phyloP scores from a whole-genome alignment of 2,797 vertebrate genomes.

The Fratercula arctica region DNA sequence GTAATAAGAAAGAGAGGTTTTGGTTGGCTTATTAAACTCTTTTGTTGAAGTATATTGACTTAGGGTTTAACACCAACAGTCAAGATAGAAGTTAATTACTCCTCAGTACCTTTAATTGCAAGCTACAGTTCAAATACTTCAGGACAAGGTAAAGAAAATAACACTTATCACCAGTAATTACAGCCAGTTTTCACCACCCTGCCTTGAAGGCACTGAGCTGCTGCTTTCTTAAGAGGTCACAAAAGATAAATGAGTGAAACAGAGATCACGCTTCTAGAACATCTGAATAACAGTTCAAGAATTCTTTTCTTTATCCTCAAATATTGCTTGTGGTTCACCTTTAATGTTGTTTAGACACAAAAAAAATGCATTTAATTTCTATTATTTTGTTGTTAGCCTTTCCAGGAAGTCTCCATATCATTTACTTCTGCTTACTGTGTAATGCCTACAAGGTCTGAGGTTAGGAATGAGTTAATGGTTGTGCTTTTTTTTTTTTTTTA shows the following conservation, averaged over 20 bases:
- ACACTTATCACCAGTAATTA: conserved; percentile 38
- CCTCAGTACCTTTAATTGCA: conserved; percentile 47
- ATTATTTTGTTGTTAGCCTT: background rate
- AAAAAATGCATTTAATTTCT: background rate
- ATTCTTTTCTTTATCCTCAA: background rate
- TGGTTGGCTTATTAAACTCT: background rate
- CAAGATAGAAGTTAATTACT: conserved; percentile 41
- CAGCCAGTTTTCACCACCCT: background rate
- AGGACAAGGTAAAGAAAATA: conserved; percentile 43
- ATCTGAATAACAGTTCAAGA: background rate
- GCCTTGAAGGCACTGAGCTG: background rate
- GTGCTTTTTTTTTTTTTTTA: background rate
- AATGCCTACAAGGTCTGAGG: background rate
- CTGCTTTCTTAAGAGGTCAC: background rate
- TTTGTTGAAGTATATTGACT: background rate
- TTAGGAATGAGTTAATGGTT: background rate
- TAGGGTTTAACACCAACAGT: background rate
- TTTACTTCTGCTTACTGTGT: background rate
- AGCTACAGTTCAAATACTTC: conserved; percentile 32
- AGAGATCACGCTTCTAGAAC: background rate
- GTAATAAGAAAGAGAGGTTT: background rate
- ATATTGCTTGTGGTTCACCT: background rate
- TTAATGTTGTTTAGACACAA: background rate
- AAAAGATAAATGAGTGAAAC: conserved; percentile 4
- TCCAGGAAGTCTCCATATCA: background rate